phyloP scores from a whole-genome alignment of 2,797 vertebrate genomes.

The Aquila chrysaetos region DNA sequence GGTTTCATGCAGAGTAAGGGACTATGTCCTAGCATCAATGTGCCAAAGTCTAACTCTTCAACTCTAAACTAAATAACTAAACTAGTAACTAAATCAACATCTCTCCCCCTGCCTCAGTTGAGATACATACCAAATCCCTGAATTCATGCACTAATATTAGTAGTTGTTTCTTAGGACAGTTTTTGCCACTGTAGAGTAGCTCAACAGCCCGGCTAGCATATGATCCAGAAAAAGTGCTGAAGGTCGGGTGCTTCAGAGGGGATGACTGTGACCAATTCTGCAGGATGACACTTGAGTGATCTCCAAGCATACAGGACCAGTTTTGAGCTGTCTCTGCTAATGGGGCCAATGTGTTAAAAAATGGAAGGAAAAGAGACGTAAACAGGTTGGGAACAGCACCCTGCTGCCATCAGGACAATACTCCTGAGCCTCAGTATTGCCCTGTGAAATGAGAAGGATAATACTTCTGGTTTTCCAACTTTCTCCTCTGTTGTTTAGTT shows the following conservation, averaged over 20 bases:
- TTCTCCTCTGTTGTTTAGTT: background rate
- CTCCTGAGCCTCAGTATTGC: background rate
- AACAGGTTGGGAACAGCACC: background rate
- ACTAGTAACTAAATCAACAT: background rate
- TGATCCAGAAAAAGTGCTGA: background rate
- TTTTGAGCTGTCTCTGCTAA: background rate
- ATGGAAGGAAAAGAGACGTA: background rate
- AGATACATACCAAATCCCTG: background rate
- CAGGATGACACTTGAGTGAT: background rate
- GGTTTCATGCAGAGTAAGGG: background rate
- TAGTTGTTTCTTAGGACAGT: background rate
- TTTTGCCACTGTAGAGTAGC: background rate
- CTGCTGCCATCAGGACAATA: background rate
- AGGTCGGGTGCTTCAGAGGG: background rate
- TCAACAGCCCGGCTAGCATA: background rate
- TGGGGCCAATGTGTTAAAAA: background rate
- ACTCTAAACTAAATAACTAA: background rate
- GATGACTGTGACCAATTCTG: too few species aligned
- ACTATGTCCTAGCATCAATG: background rate
- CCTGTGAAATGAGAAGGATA: background rate
- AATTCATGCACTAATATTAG: background rate
- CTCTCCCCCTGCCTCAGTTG: rapidly evolving
- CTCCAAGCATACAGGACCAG: background rate
- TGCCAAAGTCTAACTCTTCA: background rate
- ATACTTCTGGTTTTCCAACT: background rate